Evolutionary conservation across 2,888 invertebrate genomes (phyloP), one percentile per base, ranked within the genome.

Genomic region (Kryphioiulus occultus): DNA sequence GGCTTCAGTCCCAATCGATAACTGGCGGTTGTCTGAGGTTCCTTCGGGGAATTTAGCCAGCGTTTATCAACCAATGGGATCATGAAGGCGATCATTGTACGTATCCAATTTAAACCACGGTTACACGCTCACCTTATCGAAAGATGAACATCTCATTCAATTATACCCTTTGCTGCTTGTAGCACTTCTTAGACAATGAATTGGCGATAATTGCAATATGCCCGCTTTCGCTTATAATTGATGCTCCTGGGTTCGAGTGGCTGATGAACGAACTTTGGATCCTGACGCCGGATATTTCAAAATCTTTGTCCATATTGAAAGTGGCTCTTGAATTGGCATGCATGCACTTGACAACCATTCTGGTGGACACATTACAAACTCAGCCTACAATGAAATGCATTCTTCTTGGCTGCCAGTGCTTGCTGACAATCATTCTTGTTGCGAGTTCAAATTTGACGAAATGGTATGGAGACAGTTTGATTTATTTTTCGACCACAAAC

Each of bases 141-240:
- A 78, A 30, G 78, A 78, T 78, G 78, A 78, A 78, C 78, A 78
- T 78, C 78, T 30, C 78, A 78, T 78, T 78, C 78, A 78, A 78
- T 78, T 78, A 78, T 30, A 78, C 26, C 30, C 30, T 78, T 78
- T 78, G 78, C 78, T 78, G n/a, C n/a, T n/a, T n/a, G 78, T 30
- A 30, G 26, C 78, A 78, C 78, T 78, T 78, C 78, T 78, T 78
- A 30, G 78, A 30, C 78, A 78, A 78, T 78, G 78, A 78, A 78
- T 78, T 78, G 78, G 78, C 22, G 78, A 78, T 78, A 78, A 78
- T 78, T 78, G 78, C 78, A 30, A 78, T 30, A 78, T 78, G 78
- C 30, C 78, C 3, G 15, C 78, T 78, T 12, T 78, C 15, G 15
- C 26, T 78, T 78, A 78, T 78, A 78, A 78, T 78, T 78, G 78